These are phyloP conservation scores for Hermaeophaga mercurialis DNA, from an alignment of 2,888 invertebrate genomes.

Conservation along the genomic window DNA sequence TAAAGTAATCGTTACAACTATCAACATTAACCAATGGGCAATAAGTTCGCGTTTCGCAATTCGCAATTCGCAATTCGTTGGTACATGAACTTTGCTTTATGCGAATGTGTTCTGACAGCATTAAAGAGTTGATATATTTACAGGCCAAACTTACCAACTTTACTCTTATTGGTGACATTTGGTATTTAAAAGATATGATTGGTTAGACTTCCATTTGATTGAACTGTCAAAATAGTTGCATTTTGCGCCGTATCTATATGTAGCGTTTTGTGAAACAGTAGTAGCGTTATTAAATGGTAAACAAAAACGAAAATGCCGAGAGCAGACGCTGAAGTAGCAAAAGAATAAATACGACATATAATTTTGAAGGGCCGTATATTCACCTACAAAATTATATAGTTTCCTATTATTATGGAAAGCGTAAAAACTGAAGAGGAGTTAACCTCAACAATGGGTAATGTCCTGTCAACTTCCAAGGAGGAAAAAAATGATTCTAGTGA, in stretches of 20 bases:
- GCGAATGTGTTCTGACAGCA: no score
- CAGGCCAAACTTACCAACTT: background rate
- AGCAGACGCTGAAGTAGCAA: constrained; percentile 1
- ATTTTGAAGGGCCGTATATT: background rate
- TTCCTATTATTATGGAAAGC: constrained; percentile 21
- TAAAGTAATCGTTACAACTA: no score
- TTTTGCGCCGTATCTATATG: constrained; percentile 13
- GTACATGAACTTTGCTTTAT: no score
- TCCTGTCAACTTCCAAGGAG: constrained; percentile 48
- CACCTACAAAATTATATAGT: constrained; percentile 3
- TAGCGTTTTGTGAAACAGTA: constrained; percentile 18
- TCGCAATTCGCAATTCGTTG: no score
- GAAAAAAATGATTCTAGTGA: constrained; percentile 50
- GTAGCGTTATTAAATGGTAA: constrained; percentile 22
- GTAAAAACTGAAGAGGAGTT: constrained; percentile 40
- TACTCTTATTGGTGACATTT: constrained; percentile 6
- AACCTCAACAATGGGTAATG: constrained; percentile 53
- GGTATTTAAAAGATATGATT: constrained; percentile 1
- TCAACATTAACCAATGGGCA: no score
- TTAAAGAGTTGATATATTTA: no score
- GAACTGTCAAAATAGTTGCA: constrained; percentile 18
- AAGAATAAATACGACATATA: constrained; percentile 4
- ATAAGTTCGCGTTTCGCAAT: no score
- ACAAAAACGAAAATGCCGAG: constrained; percentile 19
- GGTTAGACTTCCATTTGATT: background rate